phyloP scores from a whole-genome alignment of 2,113 vertebrate species.

The Rallus limicola region DNA sequence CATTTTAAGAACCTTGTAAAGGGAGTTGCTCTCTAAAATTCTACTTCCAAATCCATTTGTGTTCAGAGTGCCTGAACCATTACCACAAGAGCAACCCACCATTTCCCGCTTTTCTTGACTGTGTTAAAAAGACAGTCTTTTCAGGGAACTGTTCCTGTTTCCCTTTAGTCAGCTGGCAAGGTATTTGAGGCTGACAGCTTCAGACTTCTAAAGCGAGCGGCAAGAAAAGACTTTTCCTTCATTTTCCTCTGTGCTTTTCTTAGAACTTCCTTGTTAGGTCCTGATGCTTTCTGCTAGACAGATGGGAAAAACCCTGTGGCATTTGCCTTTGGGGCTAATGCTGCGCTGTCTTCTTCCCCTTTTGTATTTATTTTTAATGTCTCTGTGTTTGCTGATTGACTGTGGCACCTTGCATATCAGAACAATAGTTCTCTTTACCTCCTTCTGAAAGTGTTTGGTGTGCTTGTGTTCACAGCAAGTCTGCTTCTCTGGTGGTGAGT shows the following conservation, averaged over 20 bases:
- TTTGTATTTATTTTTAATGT: background rate
- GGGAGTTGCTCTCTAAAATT: background rate
- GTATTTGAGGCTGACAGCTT: slow-evolving; percentile 2
- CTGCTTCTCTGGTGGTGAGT: background rate
- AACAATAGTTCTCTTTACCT: background rate
- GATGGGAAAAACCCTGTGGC: background rate
- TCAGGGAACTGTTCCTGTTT: background rate
- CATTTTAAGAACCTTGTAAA: background rate
- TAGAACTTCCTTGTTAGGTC: background rate
- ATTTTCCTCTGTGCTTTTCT: background rate
- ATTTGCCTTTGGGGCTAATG: background rate
- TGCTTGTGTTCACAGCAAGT: background rate
- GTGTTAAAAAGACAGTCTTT: background rate
- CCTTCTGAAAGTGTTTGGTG: background rate
- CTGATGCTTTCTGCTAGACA: background rate
- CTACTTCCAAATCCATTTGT: background rate
- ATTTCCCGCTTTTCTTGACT: background rate
- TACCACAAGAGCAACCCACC: background rate
- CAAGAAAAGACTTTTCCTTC: background rate
- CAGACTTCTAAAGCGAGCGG: background rate
- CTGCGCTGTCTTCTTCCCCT: background rate
- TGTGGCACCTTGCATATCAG: background rate
- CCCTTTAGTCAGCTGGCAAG: background rate
- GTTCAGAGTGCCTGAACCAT: background rate
- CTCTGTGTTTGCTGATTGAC: background rate